Percentiles rank a stretch among this genome's conserved stretches.
These are phyloP conservation scores for Orthosia gothica DNA, from an alignment of 2,888 invertebrate species.

Conservation along the genomic window DNA sequence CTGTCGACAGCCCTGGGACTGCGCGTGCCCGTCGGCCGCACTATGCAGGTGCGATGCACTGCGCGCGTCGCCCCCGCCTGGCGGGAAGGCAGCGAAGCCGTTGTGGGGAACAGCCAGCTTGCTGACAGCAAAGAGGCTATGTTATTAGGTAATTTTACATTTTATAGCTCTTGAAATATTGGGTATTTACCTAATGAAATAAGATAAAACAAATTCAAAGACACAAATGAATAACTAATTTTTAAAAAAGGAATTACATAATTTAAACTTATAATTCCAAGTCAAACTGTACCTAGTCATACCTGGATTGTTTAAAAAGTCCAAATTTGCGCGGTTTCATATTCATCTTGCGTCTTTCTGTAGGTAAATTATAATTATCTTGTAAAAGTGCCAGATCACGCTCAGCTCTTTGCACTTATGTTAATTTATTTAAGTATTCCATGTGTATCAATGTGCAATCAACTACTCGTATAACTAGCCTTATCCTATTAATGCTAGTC, in stretches of 20 bases:
- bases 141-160: constrained; percentile 81
- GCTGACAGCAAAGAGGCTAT: constrained; percentile 90
- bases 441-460: not conserved
- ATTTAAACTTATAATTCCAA: too few relatives aligned
- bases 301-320: too few relatives aligned
- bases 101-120: constrained; percentile 86
- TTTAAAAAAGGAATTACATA: too few relatives aligned
- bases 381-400: not conserved
- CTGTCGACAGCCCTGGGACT: constrained; percentile 86
- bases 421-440: too few relatives aligned
- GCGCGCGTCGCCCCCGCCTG: constrained; percentile 88
- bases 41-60: constrained; percentile 88
- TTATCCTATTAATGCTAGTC: not conserved
- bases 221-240: too few relatives aligned
- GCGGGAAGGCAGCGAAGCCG: constrained; percentile 89
- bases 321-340: not conserved
- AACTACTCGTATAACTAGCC: not conserved
- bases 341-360: not conserved
- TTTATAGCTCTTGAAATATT: not conserved
- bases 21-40: constrained; percentile 84
- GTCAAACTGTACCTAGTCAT: too few relatives aligned
- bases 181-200: too few relatives aligned
- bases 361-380: not conserved
- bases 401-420: too few relatives aligned
- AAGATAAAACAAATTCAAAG: too few relatives aligned